Percentiles rank a stretch among this genome's conserved stretches.
Conservation (phyloP, 2,113 vertebrate species). For the Monopterus albus region DNA sequence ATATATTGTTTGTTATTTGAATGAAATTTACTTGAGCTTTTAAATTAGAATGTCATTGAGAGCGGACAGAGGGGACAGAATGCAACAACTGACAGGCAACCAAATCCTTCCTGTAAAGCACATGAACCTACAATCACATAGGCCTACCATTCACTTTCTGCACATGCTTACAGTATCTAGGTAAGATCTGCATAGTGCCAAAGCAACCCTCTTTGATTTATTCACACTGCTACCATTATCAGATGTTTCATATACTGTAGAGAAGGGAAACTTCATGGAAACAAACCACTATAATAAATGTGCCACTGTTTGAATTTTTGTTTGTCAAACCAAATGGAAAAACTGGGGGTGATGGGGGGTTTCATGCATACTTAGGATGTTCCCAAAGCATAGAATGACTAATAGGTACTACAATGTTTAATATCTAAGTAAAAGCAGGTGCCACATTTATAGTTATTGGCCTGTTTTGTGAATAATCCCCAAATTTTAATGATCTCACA, state of each 20-base stretch:
- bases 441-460: conserved; percentile 72
- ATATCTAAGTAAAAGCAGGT: conserved; percentile 68
- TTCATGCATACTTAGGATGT: conserved; percentile 76
- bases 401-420: conserved; percentile 65
- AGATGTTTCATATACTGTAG: conserved; percentile 60
- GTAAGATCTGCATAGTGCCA: conserved; percentile 80
- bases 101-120: conserved; percentile 83
- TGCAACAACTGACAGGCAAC: conserved; percentile 68
- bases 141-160: conserved; percentile 75
- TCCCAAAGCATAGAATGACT: conserved; percentile 73
- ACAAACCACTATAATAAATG: conserved; percentile 77
- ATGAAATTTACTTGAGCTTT: conserved; percentile 78
- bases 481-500: conserved; percentile 46
- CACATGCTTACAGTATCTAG: conserved; percentile 67
- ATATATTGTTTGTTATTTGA: conserved; percentile 71
- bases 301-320: conserved; percentile 66
- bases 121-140: conserved; percentile 88
- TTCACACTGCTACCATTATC: conserved; percentile 79
- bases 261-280: conserved; percentile 67
- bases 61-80: conserved; percentile 75
- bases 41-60: conserved; percentile 72
- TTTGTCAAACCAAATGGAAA: conserved; percentile 62
- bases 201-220: conserved; percentile 52
- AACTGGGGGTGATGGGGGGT: conserved; percentile 48
- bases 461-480: conserved; percentile 71